Percentiles rank a stretch among this genome's conserved stretches.
These are phyloP conservation scores for Hydrophis major DNA, from an alignment of 2,797 vertebrate species.

Conservation along the genomic window DNA sequence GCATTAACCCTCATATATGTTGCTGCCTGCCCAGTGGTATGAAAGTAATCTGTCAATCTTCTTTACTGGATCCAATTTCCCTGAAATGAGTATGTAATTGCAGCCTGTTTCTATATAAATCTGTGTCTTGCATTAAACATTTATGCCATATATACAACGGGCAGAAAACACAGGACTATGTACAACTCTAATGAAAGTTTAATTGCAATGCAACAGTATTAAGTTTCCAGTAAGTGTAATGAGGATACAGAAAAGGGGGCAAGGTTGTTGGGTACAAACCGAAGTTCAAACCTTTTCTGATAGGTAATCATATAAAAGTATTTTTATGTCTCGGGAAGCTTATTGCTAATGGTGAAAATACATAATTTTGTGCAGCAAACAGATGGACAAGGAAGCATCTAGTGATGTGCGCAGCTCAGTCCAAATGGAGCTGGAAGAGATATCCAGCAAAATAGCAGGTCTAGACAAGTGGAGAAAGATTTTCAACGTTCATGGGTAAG, in stretches of 20 bases:
- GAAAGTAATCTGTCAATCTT: conserved; percentile 16
- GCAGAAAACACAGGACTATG: neutral
- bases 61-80: conserved; percentile 8
- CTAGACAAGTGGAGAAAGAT: conserved; percentile 77
- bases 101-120: conserved; percentile 37
- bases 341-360: neutral
- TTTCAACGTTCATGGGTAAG: conserved; percentile 69
- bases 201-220: neutral
- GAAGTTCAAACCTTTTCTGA: neutral
- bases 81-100: conserved; percentile 39
- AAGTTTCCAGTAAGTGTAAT: conserved; percentile 18
- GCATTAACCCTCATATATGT: neutral
- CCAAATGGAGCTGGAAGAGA: conserved; percentile 70
- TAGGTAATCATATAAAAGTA: neutral
- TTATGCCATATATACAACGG: conserved; percentile 30
- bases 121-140: conserved; percentile 52
- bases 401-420: neutral
- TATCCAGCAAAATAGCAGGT: conserved; percentile 72
- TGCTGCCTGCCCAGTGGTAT: neutral
- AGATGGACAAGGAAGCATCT: conserved; percentile 10
- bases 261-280: conserved; percentile 12
- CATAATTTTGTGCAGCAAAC: neutral
- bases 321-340: neutral
- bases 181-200: conserved; percentile 51
- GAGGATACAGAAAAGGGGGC: neutral